A percentile compares a stretch with the other conserved stretches of the same genome.
These are phyloP conservation scores for Lasius fuliginosus DNA, from an alignment of 2,888 invertebrate species.

Conservation along the genomic window DNA sequence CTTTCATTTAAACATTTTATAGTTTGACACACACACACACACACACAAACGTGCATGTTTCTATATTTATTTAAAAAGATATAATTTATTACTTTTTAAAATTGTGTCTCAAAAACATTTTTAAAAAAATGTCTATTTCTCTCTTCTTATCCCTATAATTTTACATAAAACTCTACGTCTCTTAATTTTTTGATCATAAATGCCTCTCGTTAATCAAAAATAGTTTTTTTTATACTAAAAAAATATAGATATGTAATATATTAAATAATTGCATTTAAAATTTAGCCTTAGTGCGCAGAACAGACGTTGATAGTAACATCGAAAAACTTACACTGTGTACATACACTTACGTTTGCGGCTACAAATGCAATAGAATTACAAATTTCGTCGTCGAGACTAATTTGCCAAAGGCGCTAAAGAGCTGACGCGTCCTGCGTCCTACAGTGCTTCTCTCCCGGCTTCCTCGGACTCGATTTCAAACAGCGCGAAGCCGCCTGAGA, in stretches of 20 bases:
- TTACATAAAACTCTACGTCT: neutral
- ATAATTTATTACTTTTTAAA: neutral
- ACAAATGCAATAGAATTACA: slow-evolving; percentile 24
- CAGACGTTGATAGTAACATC: neutral
- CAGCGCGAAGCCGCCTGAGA: neutral
- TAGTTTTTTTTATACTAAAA: neutral
- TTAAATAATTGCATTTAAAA: neutral
- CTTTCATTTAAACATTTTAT: neutral
- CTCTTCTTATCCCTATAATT: neutral
- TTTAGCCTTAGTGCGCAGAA: neutral
- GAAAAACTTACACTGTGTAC: neutral
- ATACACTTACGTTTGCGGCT: neutral
- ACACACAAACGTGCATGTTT: neutral
- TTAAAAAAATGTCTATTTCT: neutral
- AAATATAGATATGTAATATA: neutral
- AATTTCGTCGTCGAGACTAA: slow-evolving; percentile 32
- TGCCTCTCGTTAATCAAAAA: neutral
- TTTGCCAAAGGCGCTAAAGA: slow-evolving; percentile 46
- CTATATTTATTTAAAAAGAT: neutral
- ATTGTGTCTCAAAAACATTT: neutral
- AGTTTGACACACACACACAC: neutral
- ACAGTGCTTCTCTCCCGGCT: slow-evolving; percentile 25
- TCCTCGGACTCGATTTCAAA: slow-evolving; percentile 48
- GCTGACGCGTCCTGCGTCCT: neutral
- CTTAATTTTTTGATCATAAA: neutral